Conservation (phyloP, 1,140 invertebrate species). For the Cotesia chilonis region DNA sequence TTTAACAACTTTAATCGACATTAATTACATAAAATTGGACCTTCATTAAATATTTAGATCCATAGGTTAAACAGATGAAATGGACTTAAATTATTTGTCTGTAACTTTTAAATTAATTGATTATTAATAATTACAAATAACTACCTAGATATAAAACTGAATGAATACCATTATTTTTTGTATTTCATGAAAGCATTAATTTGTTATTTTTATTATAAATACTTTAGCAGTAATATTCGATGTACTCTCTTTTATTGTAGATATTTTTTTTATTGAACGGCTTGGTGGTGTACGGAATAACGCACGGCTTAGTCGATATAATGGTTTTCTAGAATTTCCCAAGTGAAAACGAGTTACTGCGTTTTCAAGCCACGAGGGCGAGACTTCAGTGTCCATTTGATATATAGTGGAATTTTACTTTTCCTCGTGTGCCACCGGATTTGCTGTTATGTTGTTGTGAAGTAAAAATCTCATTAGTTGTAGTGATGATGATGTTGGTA, state of each 20-base stretch:
- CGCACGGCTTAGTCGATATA: constrained; percentile 33
- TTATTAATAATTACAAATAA: no score
- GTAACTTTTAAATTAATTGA: no score
- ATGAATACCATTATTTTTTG: no score
- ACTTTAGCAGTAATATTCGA: not conserved
- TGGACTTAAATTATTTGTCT: no score
- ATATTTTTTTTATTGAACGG: constrained; percentile 23
- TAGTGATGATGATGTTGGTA: not conserved
- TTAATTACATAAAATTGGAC: no score
- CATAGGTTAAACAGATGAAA: no score
- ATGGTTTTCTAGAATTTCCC: constrained; percentile 42
- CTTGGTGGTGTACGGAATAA: constrained; percentile 8
- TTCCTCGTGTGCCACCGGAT: not conserved
- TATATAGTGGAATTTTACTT: constrained; percentile 25
- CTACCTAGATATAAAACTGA: no score
- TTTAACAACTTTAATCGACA: no score
- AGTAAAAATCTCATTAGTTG: not conserved
- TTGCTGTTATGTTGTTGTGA: not conserved
- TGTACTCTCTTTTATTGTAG: not conserved
- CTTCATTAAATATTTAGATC: no score
- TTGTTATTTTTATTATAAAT: constrained; percentile 11
- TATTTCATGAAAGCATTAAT: no score
- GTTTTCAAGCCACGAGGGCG: constrained; percentile 33
- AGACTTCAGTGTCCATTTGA: constrained; percentile 34
- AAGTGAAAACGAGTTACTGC: constrained; percentile 39